phyloP scores from a whole-genome alignment of 2,797 vertebrate species.

The Tamandua tetradactyla region DNA sequence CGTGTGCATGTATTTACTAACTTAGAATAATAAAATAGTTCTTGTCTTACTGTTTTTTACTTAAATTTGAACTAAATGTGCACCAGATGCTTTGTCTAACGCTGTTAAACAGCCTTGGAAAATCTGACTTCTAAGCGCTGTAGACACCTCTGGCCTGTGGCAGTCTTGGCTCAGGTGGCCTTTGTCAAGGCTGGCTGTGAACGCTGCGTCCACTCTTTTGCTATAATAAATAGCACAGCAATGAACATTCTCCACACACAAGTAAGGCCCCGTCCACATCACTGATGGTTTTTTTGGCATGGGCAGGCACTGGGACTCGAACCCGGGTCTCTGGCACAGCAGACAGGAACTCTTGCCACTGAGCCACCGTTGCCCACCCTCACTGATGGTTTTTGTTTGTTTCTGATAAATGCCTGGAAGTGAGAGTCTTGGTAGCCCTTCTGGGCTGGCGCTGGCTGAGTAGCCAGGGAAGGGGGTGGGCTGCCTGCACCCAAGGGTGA shows the following conservation, averaged over 20 bases:
- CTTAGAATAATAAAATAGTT: neutral
- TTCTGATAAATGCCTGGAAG: neutral
- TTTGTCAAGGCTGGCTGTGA: neutral
- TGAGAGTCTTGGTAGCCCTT: slow-evolving; percentile 42
- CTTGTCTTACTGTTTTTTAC: neutral
- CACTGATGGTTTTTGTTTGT: neutral
- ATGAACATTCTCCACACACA: neutral
- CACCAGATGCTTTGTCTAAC: neutral
- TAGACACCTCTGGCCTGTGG: neutral
- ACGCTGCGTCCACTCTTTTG: neutral
- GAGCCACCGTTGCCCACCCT: too few relatives aligned
- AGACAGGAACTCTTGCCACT: too few relatives aligned
- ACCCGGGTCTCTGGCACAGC: too few relatives aligned
- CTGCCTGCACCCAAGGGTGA: neutral
- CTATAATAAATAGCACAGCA: neutral
- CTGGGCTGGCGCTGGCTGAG: neutral
- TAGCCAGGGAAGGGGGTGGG: neutral
- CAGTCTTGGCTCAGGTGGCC: neutral
- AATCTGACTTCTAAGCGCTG: neutral
- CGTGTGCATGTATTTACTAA: neutral
- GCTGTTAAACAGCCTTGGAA: neutral
- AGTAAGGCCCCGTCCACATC: neutral
- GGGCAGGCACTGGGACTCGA: too few relatives aligned
- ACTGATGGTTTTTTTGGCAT: too few relatives aligned
- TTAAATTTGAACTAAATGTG: slow-evolving; percentile 12